Evolutionary conservation across 37 sponge, comb jelly and placozoan genomes (phyloP).

Genomic region (Agelas oroides): DNA sequence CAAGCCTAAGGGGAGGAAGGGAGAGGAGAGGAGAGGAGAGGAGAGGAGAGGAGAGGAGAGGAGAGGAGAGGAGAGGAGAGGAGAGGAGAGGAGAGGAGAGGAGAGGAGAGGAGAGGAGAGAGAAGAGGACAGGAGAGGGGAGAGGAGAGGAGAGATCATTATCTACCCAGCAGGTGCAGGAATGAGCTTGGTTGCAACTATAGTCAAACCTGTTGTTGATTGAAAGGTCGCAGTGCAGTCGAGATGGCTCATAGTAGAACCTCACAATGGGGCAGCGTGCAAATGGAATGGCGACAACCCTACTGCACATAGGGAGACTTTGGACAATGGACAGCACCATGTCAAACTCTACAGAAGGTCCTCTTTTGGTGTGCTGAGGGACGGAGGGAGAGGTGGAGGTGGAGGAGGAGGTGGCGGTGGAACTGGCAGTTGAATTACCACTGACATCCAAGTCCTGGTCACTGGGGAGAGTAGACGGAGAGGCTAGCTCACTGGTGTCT

Average conservation of each 20-base stretch:
- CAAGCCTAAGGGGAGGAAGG: constrained; percentile 29
- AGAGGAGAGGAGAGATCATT: too few relatives aligned
- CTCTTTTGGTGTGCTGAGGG: too few relatives aligned
- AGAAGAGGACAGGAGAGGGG: too few relatives aligned
- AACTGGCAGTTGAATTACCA: neutral
- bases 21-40: neutral
- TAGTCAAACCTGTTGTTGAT: constrained; percentile 42
- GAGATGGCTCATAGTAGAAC: constrained; percentile 20
- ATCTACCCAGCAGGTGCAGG: too few relatives aligned
- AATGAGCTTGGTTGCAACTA: neutral
- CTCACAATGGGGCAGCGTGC: constrained; percentile 69
- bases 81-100: too few relatives aligned
- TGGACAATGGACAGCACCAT: neutral
- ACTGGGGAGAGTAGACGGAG: neutral
- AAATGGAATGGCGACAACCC: constrained; percentile 16
- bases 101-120: too few relatives aligned
- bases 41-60: too few relatives aligned
- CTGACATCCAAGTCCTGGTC: neutral
- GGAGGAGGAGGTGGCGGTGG: neutral
- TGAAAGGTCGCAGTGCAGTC: constrained; percentile 56
- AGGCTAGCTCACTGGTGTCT: neutral
- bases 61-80: neutral
- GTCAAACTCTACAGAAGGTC: neutral
- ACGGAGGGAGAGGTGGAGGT: too few relatives aligned
- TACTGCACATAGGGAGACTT: neutral